Evolutionary conservation across 2,113 vertebrate genomes (phyloP).

Genomic region (Rhodinocichla rosea): DNA sequence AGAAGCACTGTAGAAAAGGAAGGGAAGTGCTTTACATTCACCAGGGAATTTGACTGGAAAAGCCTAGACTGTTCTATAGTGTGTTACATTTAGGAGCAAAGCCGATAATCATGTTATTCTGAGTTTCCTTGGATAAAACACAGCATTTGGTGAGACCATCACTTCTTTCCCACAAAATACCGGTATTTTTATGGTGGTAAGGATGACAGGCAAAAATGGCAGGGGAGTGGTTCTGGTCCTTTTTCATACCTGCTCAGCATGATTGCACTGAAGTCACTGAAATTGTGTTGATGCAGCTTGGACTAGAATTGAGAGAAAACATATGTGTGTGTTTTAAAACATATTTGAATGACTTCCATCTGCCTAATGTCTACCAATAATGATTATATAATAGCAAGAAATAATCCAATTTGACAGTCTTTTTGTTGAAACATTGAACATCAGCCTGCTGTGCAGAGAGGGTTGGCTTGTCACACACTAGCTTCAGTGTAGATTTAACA

Average conservation of each 20-base stretch:
- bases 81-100: slow-evolving; percentile 34
- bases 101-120: slow-evolving; percentile 16
- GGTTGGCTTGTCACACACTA: not conserved
- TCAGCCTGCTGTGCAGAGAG: not conserved
- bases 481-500: not conserved
- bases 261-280: not conserved
- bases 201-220: not conserved
- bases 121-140: slow-evolving; percentile 16
- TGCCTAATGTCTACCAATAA: slow-evolving; percentile 5
- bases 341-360: not conserved
- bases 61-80: not conserved
- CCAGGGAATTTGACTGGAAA: slow-evolving; percentile 13
- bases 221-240: not conserved
- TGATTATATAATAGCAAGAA: slow-evolving; percentile 22
- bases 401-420: not conserved
- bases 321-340: slow-evolving; percentile 2
- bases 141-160: not conserved
- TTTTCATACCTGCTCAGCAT: slow-evolving; percentile 28
- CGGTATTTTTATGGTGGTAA: slow-evolving; percentile 29
- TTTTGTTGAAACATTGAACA: not conserved
- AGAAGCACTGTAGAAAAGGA: not conserved
- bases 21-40: slow-evolving; percentile 16
- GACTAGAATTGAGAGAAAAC: not conserved
- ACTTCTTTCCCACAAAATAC: not conserved
- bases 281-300: not conserved